Conservation (phyloP, 2,113 vertebrate genomes). For the Platanista minor region DNA sequence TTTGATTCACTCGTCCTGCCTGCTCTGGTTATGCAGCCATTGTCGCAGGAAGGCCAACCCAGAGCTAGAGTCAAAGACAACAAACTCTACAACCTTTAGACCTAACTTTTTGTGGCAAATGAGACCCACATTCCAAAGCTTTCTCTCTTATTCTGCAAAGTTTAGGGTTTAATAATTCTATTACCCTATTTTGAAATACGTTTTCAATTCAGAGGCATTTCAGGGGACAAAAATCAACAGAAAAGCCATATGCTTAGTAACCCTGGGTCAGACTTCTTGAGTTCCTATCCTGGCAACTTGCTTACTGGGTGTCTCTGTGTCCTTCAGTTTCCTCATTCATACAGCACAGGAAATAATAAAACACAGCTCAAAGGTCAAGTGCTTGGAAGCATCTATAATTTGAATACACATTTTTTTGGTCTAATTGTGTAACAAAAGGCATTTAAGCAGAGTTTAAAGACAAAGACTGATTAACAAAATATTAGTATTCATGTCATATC, state of each 20-base stretch:
- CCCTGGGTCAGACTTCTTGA: neutral
- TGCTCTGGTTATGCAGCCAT: neutral
- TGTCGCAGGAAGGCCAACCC: neutral
- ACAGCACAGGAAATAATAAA: neutral
- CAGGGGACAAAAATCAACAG: neutral
- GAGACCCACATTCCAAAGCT: neutral
- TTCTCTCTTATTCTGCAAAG: neutral
- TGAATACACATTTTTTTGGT: neutral
- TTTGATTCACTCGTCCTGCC: neutral
- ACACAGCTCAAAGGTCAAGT: neutral
- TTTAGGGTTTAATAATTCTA: neutral
- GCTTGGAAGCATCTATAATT: neutral
- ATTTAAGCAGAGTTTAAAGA: neutral
- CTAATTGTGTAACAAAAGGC: neutral
- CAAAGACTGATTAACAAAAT: neutral
- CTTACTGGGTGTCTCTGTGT: too few relatives aligned
- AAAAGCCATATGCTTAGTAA: neutral
- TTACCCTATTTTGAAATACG: neutral
- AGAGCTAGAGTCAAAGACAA: neutral
- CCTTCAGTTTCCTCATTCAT: neutral
- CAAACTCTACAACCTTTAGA: accelerated
- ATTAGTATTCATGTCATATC: neutral
- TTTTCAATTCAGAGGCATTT: neutral
- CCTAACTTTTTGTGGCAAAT: neutral
- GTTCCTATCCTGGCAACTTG: neutral